Percentiles rank a stretch among this genome's conserved stretches.
phyloP scores from a whole-genome alignment of 2,888 invertebrate genomes.

The Epinotia brunnichana region DNA sequence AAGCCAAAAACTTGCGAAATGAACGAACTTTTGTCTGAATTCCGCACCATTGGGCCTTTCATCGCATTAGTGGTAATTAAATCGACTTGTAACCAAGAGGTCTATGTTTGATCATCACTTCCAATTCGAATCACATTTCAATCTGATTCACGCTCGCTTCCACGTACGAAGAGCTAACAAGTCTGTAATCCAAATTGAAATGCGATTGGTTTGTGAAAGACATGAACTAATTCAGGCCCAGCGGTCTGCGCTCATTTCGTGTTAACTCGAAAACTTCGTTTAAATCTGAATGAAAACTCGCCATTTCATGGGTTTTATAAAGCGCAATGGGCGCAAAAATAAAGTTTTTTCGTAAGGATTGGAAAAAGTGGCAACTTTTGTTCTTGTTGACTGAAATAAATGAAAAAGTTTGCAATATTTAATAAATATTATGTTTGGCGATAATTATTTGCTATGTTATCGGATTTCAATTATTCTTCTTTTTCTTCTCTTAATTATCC shows the following conservation, averaged over 20 bases:
- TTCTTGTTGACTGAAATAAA: no score
- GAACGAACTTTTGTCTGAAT: conserved; percentile 59
- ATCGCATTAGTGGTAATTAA: conserved; percentile 77
- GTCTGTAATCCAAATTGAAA: background rate
- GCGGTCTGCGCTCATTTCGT: conserved; percentile 65
- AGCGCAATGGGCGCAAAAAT: background rate
- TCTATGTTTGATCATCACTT: background rate
- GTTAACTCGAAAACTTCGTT: conserved; percentile 54
- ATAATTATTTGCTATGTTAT: no score
- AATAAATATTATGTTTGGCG: no score
- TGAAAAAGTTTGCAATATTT: no score
- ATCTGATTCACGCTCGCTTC: background rate
- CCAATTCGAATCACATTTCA: background rate
- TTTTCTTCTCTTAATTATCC: no score
- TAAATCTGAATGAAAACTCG: conserved; percentile 19
- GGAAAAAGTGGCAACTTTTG: no score
- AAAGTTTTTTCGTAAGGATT: background rate
- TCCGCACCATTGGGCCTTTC: conserved; percentile 66
- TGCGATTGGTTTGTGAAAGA: background rate
- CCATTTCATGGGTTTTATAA: conserved; percentile 10
- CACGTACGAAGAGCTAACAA: background rate
- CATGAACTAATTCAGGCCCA: conserved; percentile 39
- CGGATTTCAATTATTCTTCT: no score
- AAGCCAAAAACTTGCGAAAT: conserved; percentile 57
- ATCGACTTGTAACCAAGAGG: conserved; percentile 57